Evolutionary conservation across 2,888 invertebrate species (phyloP).

Genomic region (Cetonia aurata): DNA sequence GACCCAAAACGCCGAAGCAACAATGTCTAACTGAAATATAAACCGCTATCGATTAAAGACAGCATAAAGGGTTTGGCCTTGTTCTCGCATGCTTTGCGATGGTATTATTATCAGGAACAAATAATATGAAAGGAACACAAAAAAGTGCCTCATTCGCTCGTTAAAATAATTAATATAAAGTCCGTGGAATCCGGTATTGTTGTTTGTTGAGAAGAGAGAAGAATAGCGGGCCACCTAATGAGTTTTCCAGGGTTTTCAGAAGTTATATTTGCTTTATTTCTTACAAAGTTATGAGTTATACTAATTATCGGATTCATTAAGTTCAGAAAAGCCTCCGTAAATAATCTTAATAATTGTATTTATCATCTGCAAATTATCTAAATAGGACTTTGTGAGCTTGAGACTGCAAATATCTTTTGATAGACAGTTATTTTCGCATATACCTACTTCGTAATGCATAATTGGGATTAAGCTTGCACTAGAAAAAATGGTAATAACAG

Average conservation of each 20-base stretch:
- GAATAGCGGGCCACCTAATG: background rate
- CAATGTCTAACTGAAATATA: background rate
- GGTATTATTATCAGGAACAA: background rate
- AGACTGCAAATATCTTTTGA: too few species aligned
- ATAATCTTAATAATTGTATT: too few species aligned
- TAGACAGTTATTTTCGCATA: too few species aligned
- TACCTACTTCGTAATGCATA: too few species aligned
- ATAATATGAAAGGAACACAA: background rate
- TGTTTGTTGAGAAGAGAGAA: background rate
- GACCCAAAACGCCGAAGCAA: background rate
- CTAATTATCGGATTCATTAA: too few species aligned
- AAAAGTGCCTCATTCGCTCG: background rate
- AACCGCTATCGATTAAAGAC: conserved; percentile 1
- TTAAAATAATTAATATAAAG: background rate
- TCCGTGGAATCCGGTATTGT: background rate
- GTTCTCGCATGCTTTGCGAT: background rate
- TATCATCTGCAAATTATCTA: too few species aligned
- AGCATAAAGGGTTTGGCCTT: background rate
- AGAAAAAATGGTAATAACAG: too few species aligned
- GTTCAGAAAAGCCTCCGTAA: too few species aligned
- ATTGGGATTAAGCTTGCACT: too few species aligned
- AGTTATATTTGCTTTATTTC: too few species aligned
- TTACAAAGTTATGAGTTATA: too few species aligned
- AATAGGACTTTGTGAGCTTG: too few species aligned
- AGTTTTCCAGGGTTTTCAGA: background rate